A percentile compares a stretch with the other conserved stretches of the same genome.
Conservation (phyloP, 2,888 invertebrate species). For the Agelastica alni region DNA sequence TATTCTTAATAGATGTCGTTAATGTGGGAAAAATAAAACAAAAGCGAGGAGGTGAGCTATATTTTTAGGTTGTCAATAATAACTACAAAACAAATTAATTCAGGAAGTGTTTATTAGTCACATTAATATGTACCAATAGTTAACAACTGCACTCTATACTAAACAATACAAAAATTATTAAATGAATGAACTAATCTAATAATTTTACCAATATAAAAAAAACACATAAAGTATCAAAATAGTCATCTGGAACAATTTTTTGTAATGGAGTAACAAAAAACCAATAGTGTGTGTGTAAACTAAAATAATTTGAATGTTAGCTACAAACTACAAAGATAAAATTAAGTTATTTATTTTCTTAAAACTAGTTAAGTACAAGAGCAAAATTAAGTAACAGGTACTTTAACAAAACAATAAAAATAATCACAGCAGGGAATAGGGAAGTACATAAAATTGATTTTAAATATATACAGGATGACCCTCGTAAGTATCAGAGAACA, state of each 20-base stretch:
- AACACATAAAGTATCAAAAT: slow-evolving; percentile 36
- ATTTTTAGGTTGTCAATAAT: too few relatives aligned
- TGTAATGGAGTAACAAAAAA: slow-evolving; percentile 44
- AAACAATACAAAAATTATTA: slow-evolving; percentile 38
- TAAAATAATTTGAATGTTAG: slow-evolving; percentile 4
- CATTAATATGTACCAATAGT: slow-evolving; percentile 49
- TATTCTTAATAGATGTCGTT: too few relatives aligned
- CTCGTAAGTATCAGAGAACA: too few relatives aligned
- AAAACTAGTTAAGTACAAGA: slow-evolving; percentile 41
- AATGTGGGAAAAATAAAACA: not conserved
- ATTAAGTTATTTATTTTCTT: slow-evolving; percentile 32
- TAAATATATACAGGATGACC: not conserved
- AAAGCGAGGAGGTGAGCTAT: too few relatives aligned
- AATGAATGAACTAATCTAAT: slow-evolving; percentile 26
- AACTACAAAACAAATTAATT: too few relatives aligned
- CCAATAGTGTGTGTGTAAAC: slow-evolving; percentile 26
- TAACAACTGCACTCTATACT: slow-evolving; percentile 48
- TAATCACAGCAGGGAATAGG: not conserved
- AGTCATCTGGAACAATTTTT: slow-evolving; percentile 33
- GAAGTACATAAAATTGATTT: slow-evolving; percentile 12
- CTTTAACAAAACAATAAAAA: too few relatives aligned
- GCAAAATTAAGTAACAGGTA: too few relatives aligned
- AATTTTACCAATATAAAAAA: slow-evolving; percentile 35
- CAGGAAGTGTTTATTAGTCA: slow-evolving; percentile 50
- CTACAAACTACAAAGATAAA: slow-evolving; percentile 1